Evolutionary conservation across 2,888 invertebrate genomes (phyloP), one percentile per base, ranked within the genome.

Genomic region (Gibbula magus): DNA sequence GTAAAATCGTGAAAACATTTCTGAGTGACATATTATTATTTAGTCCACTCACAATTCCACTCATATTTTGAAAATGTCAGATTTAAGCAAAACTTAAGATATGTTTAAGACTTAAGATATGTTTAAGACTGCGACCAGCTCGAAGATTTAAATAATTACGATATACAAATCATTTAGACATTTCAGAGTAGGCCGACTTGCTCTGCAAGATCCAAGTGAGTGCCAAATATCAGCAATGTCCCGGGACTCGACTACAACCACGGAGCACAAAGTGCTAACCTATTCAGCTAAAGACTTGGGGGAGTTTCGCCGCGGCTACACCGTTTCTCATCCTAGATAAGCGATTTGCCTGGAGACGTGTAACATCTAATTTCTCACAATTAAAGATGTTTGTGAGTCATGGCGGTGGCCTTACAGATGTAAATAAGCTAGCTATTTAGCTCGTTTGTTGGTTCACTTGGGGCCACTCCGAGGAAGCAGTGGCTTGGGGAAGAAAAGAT

Each of bases 361-460:
- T 61, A 29, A 25, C 61, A 61, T 29, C 29, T 29, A 61, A 61
- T 61, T 29, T 61, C 29, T 61, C 61, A 61, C 61, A 61, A 61
- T 61, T 61, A 61, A 61, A 61, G 61, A 61, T 61, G 61, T 61
- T 61, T 29, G 61, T 61, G 61, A 61, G 61, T 61, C 61, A 61
- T 61, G 16, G 29, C 8, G 61, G 61, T 29, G 25, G 61, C 61
- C 29, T 61, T 25, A 61, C 61, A 25, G 61, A 61, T 61, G 61
- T 61, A 61, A 61, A 61, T 61, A 61, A 22, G 61, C 61, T 18
- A 18, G 61, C 61, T 61, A 61, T 61, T 61, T 61, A 61, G 61
- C 61, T 18, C 22, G 29, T 29, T 61, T 61, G 61, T 10, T 61
- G 61, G 61, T 45, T 4, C 61, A 61, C 61, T 7, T 18, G 25